These are phyloP conservation scores for Epirrhoe alternata DNA, from an alignment of 2,888 invertebrate species.

Conservation along the genomic window DNA sequence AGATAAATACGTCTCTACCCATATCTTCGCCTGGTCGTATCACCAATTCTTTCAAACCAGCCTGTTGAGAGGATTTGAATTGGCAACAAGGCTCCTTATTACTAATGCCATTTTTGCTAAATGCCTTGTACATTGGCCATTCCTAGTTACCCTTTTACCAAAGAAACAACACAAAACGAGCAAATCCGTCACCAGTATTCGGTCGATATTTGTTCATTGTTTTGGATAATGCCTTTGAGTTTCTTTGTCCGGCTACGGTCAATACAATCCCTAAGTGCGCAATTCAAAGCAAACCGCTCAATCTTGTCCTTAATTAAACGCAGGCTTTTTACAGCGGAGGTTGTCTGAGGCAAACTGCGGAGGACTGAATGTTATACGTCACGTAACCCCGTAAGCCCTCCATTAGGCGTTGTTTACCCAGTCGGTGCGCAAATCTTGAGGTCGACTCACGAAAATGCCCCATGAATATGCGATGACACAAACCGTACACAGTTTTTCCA, in stretches of 20 bases:
- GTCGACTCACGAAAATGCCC: constrained; percentile 83
- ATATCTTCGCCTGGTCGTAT: too few species aligned
- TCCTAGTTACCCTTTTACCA: too few species aligned
- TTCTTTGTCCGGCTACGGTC: constrained; percentile 15
- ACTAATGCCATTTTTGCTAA: too few species aligned
- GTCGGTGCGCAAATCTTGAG: constrained; percentile 81
- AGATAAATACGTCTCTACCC: too few species aligned
- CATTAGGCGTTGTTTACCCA: constrained; percentile 82
- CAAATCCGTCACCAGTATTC: not conserved
- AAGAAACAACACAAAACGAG: not conserved
- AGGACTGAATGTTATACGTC: constrained; percentile 69
- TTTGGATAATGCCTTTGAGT: not conserved
- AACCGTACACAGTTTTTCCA: constrained; percentile 84
- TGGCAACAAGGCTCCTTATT: too few species aligned
- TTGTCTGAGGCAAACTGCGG: constrained; percentile 58
- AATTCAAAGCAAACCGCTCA: constrained; percentile 32
- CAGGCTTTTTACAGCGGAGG: constrained; percentile 36
- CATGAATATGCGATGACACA: constrained; percentile 85
- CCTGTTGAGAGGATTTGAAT: too few species aligned
- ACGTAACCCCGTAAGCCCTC: constrained; percentile 78
- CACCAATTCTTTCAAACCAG: too few species aligned
- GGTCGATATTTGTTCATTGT: not conserved
- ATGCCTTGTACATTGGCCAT: too few species aligned
- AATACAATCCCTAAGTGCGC: constrained; percentile 4
- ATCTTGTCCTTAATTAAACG: constrained; percentile 40